phyloP scores from a whole-genome alignment of 2,113 vertebrate genomes.

The Pluvialis apricaria region DNA sequence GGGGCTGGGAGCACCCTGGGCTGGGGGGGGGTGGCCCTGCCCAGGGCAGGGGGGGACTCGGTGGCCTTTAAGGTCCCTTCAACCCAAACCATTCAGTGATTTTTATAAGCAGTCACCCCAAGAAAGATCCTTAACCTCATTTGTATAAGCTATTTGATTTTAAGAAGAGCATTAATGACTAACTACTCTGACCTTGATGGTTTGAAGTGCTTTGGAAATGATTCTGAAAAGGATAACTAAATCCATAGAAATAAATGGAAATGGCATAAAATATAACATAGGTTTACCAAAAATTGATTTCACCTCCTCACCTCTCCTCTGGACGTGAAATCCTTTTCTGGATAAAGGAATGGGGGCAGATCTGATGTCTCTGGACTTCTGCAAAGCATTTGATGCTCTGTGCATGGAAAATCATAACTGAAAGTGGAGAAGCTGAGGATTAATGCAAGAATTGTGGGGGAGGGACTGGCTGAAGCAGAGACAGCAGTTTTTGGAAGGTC shows the following conservation, averaged over 20 bases:
- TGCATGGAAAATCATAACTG: background rate
- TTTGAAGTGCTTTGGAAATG: background rate
- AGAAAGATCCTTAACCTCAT: background rate
- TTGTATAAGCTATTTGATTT: background rate
- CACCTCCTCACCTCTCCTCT: background rate
- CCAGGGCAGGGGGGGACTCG: background rate
- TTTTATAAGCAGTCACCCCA: background rate
- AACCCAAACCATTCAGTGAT: background rate
- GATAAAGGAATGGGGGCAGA: background rate
- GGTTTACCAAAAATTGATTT: no score
- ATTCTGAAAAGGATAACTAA: background rate
- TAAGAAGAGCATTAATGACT: background rate
- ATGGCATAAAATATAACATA: background rate
- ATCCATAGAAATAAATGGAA: background rate
- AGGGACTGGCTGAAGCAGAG: background rate
- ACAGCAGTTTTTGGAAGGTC: background rate
- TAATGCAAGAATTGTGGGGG: background rate
- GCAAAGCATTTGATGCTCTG: background rate
- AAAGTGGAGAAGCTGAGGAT: background rate
- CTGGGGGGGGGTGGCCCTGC: background rate
- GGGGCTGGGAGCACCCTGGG: background rate
- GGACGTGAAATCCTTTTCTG: background rate
- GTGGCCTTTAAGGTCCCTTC: background rate
- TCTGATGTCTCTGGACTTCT: background rate
- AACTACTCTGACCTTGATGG: background rate